Evolutionary conservation across 2,113 vertebrate genomes (phyloP), one percentile per base, ranked within the genome.

Genomic region (Pedetes capensis): DNA sequence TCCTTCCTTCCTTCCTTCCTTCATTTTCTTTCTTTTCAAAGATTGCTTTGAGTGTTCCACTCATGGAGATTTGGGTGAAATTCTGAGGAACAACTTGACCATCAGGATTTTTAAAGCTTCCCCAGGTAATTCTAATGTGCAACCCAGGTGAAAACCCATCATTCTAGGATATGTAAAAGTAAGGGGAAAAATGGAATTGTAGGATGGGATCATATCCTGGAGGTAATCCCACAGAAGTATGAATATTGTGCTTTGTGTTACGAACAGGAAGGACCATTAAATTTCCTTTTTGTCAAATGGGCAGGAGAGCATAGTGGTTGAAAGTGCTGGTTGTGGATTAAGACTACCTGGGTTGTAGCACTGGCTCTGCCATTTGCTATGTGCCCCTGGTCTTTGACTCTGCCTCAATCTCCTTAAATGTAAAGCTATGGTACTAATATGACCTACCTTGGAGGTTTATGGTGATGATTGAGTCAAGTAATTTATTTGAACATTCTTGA

Each of bases 381-480:
- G 16, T 51, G n/a, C 11, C 25, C 10, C 53, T 49, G 55, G 9
- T 9, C 25, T 93, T 47, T 34, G n/a, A 91, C n/a, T 84, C 76
- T 87, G 68, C 37, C 72, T 88, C 22, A 32, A 6, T 22, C 51
- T 88, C n/a, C 47, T 91, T 87, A 71, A 10, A 51, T 34, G 17
- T 86, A 47, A 89, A 85, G 4, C 34, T 55, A 44, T 10, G 37
- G 34, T 75, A 37, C 32, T 92, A 66, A 51, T 71, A 75, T 68
- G 72, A 68, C 10, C 57, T 29, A 64, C n/a, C 14, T 53, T 44
- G 20, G 39, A 93, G n/a, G 6, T 20, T 79, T 53, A 44, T 63
- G 88, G 74, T 49, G n/a, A 78, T 68, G 32, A 83, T 12, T 68
- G 53, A 37, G 6, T 86, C 29, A 90, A 55, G 55, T 68, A 96